Evolutionary conservation across 2,888 invertebrate genomes (phyloP).

Genomic region (Metopia argyrocephala): DNA sequence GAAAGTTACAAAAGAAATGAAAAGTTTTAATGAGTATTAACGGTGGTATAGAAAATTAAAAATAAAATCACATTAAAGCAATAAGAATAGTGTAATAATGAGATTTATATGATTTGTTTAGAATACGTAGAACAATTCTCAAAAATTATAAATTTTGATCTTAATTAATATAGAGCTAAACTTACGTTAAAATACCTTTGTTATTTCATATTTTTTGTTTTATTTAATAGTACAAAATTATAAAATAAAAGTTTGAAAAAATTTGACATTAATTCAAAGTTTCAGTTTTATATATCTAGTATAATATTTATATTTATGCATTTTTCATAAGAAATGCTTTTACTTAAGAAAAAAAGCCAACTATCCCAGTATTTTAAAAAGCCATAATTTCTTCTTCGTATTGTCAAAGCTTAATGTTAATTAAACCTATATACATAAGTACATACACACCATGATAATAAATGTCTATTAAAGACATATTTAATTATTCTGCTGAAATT

Average conservation of each 20-base stretch:
- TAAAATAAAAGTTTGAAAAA: too few species aligned
- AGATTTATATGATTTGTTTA: slow-evolving; percentile 50
- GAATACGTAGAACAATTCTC: slow-evolving; percentile 51
- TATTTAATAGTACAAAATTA: too few species aligned
- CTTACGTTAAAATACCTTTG: slow-evolving; percentile 61
- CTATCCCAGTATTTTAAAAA: too few species aligned
- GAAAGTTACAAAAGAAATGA: background rate
- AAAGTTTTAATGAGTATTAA: slow-evolving; percentile 32
- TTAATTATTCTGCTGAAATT: slow-evolving; percentile 66
- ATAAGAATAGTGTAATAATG: slow-evolving; percentile 22
- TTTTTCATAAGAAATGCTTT: too few species aligned
- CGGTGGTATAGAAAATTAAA: slow-evolving; percentile 25
- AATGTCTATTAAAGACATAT: slow-evolving; percentile 27
- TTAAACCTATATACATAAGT: background rate
- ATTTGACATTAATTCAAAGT: too few species aligned
- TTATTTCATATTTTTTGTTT: slow-evolving; percentile 56
- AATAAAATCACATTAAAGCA: slow-evolving; percentile 46
- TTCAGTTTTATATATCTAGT: background rate
- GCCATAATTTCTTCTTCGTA: background rate
- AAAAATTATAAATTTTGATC: slow-evolving; percentile 51
- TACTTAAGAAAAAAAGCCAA: slow-evolving; percentile 25
- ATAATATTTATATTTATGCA: too few species aligned
- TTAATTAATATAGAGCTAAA: slow-evolving; percentile 57
- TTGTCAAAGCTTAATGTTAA: background rate
- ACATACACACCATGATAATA: slow-evolving; percentile 19